A percentile compares a stretch with the other conserved stretches of the same genome.
These are phyloP conservation scores for Lordiphosa mommai DNA, from an alignment of 1,140 invertebrate species.

Conservation along the genomic window DNA sequence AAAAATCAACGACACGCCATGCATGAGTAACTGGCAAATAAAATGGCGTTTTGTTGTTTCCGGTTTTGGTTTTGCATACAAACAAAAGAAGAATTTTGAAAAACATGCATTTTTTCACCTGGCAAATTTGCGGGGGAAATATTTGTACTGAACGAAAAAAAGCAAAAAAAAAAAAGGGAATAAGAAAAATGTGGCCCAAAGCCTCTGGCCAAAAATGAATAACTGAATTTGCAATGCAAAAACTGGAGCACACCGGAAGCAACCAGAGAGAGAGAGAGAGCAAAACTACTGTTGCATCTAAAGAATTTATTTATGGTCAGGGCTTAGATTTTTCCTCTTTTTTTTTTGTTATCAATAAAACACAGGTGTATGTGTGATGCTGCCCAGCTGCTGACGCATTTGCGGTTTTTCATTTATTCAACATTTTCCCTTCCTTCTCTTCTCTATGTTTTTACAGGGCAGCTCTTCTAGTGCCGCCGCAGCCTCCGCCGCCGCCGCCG, in stretches of 20 bases:
- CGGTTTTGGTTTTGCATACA: constrained; percentile 33
- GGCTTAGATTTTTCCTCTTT: not conserved
- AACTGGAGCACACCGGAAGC: constrained; percentile 61
- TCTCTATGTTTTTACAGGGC: constrained; percentile 41
- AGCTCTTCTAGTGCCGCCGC: constrained; percentile 57
- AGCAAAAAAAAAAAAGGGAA: not conserved
- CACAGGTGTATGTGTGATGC: constrained; percentile 28
- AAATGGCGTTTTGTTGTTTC: constrained; percentile 58
- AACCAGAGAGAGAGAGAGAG: constrained; percentile 29
- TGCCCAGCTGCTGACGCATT: constrained; percentile 42
- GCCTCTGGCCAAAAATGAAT: not conserved
- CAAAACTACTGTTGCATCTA: constrained; percentile 46
- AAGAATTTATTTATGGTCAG: constrained; percentile 32
- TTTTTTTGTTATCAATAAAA: constrained; percentile 26
- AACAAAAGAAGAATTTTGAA: constrained; percentile 11
- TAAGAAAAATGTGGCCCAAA: constrained; percentile 24
- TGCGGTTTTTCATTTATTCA: constrained; percentile 56
- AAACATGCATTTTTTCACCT: constrained; percentile 58
- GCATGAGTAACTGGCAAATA: constrained; percentile 38
- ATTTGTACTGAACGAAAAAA: no score
- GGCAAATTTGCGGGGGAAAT: constrained; percentile 35
- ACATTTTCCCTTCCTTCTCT: not conserved
- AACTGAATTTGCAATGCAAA: constrained; percentile 57
- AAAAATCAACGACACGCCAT: constrained; percentile 59
- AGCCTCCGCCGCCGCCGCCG: constrained; percentile 41